Evolutionary conservation across 2,113 vertebrate species (phyloP), one percentile per base, ranked within the genome.

Genomic region (Ariopsis seemanni): DNA sequence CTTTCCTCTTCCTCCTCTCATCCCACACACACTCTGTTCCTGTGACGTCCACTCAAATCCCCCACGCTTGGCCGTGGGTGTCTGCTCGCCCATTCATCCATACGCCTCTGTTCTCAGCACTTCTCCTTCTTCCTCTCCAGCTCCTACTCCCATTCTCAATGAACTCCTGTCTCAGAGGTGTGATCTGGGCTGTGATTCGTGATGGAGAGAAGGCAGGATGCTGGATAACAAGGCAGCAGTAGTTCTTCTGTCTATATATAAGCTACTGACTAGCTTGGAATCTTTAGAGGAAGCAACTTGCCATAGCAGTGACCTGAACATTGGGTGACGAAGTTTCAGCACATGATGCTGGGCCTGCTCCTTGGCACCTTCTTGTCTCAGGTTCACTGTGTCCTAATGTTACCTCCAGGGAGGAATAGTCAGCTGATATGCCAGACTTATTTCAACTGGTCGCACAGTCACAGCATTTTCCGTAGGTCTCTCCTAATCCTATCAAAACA

Each of bases 401-500:
- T 89, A 89, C 88, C 83, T 87, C 82, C 57, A 78, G 63, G 57
- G 84, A 80, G 74, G 82, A 57, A 27, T 27, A 79, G 85, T 90
- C 88, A 85, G 85, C 88, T 80, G 83, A 90, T 85, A 69, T 85
- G 87, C 71, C 80, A 82, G 85, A 69, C 82, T 72, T 89, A 86
- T 90, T 90, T 90, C 90, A 80, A 79, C 71, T 90, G 91, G 89
- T 90, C 83, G 86, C 90, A 83, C 17, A 74, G 85, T 89, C 60
- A 84, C 79, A 85, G 85, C 83, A 71, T 89, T 85, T 89, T 88
- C 83, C 85, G 63, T 34, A 86, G 80, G 72, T 85, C 58, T 57
- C 78, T 87, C 75, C 58, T 90, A 90, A 91, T 91, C 88, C 91
- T 88, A 89, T 90, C 86, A 90, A 90, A 90, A 90, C 85, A 92